These are phyloP conservation scores for Notarius quadriscutis DNA, from an alignment of 2,113 vertebrate genomes.

Conservation along the genomic window DNA sequence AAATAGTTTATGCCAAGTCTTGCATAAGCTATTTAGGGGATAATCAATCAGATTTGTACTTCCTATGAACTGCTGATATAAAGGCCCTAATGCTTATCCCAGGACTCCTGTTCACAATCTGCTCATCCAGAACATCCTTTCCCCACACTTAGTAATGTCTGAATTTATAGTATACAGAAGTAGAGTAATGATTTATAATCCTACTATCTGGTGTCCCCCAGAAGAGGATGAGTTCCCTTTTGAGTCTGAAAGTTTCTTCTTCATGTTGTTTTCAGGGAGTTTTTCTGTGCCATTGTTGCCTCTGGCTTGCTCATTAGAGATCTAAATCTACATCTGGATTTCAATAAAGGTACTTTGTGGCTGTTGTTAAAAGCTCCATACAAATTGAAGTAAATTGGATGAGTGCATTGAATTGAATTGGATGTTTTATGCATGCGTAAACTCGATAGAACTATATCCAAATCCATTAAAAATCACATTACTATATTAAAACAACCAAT, in stretches of 20 bases:
- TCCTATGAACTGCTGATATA: neutral
- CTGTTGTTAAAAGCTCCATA: neutral
- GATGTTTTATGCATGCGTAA: neutral
- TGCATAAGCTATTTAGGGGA: neutral
- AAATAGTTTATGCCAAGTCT: neutral
- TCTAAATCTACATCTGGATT: neutral
- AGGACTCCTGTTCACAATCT: neutral
- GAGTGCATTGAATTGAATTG: neutral
- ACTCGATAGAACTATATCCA: neutral
- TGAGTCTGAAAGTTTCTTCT: neutral
- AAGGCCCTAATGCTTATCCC: neutral
- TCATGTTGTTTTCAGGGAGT: neutral
- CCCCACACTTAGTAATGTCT: neutral
- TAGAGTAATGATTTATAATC: neutral
- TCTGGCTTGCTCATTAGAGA: neutral
- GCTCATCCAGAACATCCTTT: neutral
- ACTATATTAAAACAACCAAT: neutral
- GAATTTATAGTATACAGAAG: neutral
- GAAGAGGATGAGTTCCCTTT: neutral
- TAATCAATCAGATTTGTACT: neutral
- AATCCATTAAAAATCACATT: neutral
- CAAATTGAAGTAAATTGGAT: neutral
- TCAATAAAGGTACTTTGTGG: neutral
- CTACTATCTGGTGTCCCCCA: neutral
- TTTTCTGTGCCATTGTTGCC: neutral